Evolutionary conservation across 2,113 vertebrate genomes (phyloP).

Genomic region (Paedocypris sp.): DNA sequence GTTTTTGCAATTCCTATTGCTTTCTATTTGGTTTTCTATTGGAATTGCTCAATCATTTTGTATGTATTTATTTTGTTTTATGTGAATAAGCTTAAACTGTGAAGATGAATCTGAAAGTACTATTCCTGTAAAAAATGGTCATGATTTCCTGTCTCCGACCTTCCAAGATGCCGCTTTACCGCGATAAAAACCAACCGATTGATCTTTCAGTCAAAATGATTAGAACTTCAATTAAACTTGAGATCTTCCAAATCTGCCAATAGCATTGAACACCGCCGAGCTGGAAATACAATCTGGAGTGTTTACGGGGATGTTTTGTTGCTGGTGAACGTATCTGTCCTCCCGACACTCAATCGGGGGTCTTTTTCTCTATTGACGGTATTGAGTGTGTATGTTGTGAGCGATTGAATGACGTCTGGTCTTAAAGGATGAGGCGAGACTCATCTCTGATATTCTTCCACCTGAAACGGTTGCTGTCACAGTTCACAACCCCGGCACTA

Average conservation of each 20-base stretch:
- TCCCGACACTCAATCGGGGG: slow-evolving; percentile 7
- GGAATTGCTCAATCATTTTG: no score
- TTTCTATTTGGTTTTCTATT: no score
- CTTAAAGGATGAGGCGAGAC: slow-evolving; percentile 26
- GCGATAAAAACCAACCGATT: not conserved
- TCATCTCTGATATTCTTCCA: slow-evolving; percentile 15
- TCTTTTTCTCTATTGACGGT: slow-evolving; percentile 3
- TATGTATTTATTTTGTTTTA: no score
- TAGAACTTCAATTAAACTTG: not conserved
- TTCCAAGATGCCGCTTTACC: no score
- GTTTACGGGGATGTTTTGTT: not conserved
- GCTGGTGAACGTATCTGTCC: not conserved
- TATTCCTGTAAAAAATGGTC: no score
- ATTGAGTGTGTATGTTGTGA: slow-evolving; percentile 15
- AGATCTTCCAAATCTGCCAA: no score
- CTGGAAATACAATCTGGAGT: not conserved
- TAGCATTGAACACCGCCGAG: no score
- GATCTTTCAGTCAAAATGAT: not conserved
- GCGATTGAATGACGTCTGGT: slow-evolving; percentile 22
- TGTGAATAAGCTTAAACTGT: no score
- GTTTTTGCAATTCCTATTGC: no score
- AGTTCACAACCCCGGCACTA: slow-evolving; percentile 35
- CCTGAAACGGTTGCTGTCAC: slow-evolving; percentile 33
- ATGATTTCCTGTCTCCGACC: no score
- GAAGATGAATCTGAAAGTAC: no score